These are phyloP conservation scores for Leptoteleia sp. DNA, from an alignment of 1,140 invertebrate species.

Conservation along the genomic window DNA sequence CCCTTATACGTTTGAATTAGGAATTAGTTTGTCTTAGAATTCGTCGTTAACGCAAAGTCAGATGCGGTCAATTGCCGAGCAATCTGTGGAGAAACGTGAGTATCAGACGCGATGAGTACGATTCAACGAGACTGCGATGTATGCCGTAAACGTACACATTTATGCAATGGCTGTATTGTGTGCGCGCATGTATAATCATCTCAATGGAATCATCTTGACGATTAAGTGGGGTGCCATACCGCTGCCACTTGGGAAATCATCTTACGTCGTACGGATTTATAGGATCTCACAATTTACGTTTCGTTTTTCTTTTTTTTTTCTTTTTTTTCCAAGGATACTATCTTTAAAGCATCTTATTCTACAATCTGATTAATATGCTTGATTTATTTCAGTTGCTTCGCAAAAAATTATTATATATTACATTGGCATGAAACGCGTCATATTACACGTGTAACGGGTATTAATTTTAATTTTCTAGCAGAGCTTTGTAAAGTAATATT, in stretches of 20 bases:
- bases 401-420: too few relatives aligned
- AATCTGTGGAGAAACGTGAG: conserved; percentile 41
- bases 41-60: conserved; percentile 45
- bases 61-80: conserved; percentile 49
- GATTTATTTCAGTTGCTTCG: conserved; percentile 19
- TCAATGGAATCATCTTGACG: too few relatives aligned
- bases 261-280: conserved; percentile 64
- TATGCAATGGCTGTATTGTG: conserved; percentile 13
- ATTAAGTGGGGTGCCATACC: conserved; percentile 64
- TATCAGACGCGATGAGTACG: conserved; percentile 12
- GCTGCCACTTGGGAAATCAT: conserved; percentile 76
- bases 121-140: conserved; percentile 16
- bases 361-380: conserved; percentile 17
- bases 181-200: conserved; percentile 58
- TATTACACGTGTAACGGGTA: too few relatives aligned
- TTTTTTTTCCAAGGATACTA: too few relatives aligned
- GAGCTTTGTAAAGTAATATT: too few relatives aligned
- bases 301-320: too few relatives aligned
- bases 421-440: too few relatives aligned
- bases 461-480: too few relatives aligned
- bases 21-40: too few relatives aligned
- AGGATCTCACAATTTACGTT: conserved; percentile 66
- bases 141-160: conserved; percentile 15
- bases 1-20: too few relatives aligned
- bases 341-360: conserved; percentile 4